These are phyloP conservation scores for Theretra japonica DNA, from an alignment of 2,888 invertebrate genomes.

Conservation along the genomic window DNA sequence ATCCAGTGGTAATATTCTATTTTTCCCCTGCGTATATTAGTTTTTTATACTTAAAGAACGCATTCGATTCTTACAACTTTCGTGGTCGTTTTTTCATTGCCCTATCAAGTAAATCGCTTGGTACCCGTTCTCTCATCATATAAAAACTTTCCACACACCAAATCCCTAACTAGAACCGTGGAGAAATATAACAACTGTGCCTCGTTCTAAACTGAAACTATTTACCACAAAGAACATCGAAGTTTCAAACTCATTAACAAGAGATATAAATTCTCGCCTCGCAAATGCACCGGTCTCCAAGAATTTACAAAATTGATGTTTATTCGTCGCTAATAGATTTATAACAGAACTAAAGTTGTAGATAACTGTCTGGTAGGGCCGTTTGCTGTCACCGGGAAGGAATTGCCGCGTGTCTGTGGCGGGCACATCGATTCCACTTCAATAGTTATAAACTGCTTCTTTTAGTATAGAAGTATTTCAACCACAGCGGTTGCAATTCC, in stretches of 20 bases:
- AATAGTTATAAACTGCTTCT: slow-evolving; percentile 60
- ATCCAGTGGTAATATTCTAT: no score
- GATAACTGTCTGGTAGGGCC: slow-evolving; percentile 25
- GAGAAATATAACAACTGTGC: no score
- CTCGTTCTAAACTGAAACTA: no score
- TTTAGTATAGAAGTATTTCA: slow-evolving; percentile 50
- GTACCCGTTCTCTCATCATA: no score
- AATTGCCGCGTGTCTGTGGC: slow-evolving; percentile 47
- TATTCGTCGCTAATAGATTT: slow-evolving; percentile 31
- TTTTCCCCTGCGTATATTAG: no score
- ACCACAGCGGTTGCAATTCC: slow-evolving; percentile 38
- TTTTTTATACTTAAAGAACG: no score
- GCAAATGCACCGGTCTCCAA: neutral
- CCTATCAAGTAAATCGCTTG: no score
- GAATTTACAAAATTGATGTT: slow-evolving; percentile 6
- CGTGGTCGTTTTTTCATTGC: no score
- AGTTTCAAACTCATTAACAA: neutral
- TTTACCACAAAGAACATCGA: neutral
- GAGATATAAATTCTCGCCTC: slow-evolving; percentile 3
- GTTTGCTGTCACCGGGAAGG: slow-evolving; percentile 28
- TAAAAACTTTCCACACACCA: no score
- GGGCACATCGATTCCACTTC: slow-evolving; percentile 53
- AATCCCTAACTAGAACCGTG: no score
- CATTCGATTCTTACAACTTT: no score
- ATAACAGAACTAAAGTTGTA: slow-evolving; percentile 32